A percentile compares a stretch with the other conserved stretches of the same genome.
Conservation (phyloP, 2,113 vertebrate genomes). For the Danio rerio region GRCz12tu NC_133194.1:10789501-10790000, state of each 20-base stretch:
- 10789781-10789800: not conserved
- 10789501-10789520: not conserved
- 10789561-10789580: not conserved
- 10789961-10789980: not conserved
- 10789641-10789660: not conserved
- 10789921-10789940: conserved; percentile 32
- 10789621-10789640: too few species aligned
- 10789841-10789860: not conserved
- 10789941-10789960: not conserved
- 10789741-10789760: not conserved
- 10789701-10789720: not conserved
- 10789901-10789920: conserved; percentile 27
- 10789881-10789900: not conserved
- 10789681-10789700: not conserved
- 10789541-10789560: too few species aligned
- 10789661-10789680: not conserved
- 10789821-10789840: not conserved
- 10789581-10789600: not conserved
- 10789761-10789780: not conserved
- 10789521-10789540: too few species aligned
- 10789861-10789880: not conserved
- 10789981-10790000: conserved; percentile 16
- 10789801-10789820: not conserved
- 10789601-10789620: not conserved
- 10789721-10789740: not conserved